These are phyloP conservation scores for Sturnira hondurensis DNA, from an alignment of 2,113 vertebrate genomes.

Conservation along the genomic window DNA sequence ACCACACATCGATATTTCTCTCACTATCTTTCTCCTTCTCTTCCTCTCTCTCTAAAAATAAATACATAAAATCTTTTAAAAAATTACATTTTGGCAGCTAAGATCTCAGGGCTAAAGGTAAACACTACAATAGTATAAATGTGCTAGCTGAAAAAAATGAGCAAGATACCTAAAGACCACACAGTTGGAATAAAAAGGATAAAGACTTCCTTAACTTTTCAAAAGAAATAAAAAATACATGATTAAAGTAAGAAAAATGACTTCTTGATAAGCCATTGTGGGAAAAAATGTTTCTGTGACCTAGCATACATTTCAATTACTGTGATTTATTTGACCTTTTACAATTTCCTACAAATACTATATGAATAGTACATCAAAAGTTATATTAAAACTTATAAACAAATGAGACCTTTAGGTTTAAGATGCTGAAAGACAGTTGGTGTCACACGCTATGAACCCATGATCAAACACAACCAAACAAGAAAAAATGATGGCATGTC, in stretches of 20 bases:
- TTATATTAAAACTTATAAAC: constrained; percentile 7
- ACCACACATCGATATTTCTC: too few species aligned
- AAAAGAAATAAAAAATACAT: background rate
- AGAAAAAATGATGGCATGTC: background rate
- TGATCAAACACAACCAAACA: background rate
- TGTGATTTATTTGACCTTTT: constrained; percentile 53
- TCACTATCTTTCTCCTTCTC: too few species aligned
- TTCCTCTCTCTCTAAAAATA: too few species aligned
- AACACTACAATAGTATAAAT: background rate
- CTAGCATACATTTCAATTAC: constrained; percentile 48
- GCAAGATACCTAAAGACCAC: background rate
- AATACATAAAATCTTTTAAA: too few species aligned
- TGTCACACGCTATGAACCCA: background rate
- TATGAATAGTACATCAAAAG: background rate
- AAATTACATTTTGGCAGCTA: background rate
- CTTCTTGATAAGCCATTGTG: constrained; percentile 35
- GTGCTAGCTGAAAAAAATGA: background rate
- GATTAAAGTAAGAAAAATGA: constrained; percentile 14
- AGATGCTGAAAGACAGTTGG: background rate
- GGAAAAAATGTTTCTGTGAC: constrained; percentile 20
- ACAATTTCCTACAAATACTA: constrained; percentile 57
- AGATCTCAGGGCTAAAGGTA: background rate
- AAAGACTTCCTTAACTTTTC: background rate
- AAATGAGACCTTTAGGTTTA: background rate
- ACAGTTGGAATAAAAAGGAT: background rate